Base-by-base conservation (phyloP, 2,113 vertebrate genomes). In the Suricata suricatta region DNA sequence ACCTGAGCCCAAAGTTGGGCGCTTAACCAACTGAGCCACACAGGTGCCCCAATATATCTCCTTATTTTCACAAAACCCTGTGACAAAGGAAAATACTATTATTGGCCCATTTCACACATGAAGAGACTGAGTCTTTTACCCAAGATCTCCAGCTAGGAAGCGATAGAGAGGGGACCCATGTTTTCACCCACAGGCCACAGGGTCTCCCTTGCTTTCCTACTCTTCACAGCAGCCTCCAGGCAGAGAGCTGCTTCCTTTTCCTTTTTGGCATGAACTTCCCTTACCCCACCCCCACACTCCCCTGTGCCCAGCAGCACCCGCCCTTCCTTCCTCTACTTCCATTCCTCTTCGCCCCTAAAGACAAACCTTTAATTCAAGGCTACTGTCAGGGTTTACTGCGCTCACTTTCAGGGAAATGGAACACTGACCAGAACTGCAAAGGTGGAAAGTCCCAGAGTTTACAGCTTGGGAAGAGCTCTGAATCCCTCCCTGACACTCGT, bases 361-460 rank as follows among this genome's bases (percentile, higher is more conserved):
- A 41, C 35, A 44, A 80, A n/a, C 57, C 76, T 89, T 41, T n/a
- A 44, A 13, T 27, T 12, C 2, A 3, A 4, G 4, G 50, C n/a
- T 21, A 41, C 19, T 11, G 31, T 69, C 12, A 71, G 23, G 33
- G 0, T 27, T 63, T 52, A 47, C 29, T 88, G 71, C 25, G 27
- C 50, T 41, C 33, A 33, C 88, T 54, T 54, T 2, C 38, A 33
- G 72, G 77, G 82, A 93, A 95, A 90, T 27, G 15, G 76, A 60
- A 29, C 41, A 47, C 17, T 60, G 83, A 25, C 84, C 69, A 60
- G 82, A 76, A 92, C 10, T 33, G 50, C 50, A 21, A n/a, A 88
- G 13, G 69, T 72, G 96, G 98, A 94, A 98, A 98, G 83, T 96
- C 97, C 98, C 98, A 0, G 85, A 97, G 29, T 80, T 97, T 96